phyloP scores from a whole-genome alignment of 35 echinoderm and acorn worm genomes.

The Nesometra sesokonis region DNA sequence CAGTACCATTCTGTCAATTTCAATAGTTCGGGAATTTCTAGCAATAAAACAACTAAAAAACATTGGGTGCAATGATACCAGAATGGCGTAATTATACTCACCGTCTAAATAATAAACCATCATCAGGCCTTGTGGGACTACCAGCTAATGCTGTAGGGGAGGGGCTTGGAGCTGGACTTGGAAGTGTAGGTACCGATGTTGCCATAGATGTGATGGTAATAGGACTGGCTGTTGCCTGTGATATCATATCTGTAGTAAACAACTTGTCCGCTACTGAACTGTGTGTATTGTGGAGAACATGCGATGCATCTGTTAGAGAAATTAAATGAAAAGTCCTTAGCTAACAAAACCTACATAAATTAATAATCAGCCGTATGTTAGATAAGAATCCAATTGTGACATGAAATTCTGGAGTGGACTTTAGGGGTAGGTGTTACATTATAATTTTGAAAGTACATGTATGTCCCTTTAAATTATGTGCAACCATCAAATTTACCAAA shows the following conservation, averaged over 20 bases:
- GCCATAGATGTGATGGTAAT: slow-evolving; percentile 54
- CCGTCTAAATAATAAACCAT: slow-evolving; percentile 45
- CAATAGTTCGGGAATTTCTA: no score
- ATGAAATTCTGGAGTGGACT: no score
- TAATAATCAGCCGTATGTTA: no score
- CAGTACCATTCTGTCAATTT: no score
- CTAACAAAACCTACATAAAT: no score
- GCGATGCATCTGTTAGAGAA: background rate
- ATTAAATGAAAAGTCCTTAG: background rate
- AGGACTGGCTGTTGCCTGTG: slow-evolving; percentile 35
- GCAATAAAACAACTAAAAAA: no score
- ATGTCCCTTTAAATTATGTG: no score
- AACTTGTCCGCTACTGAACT: background rate
- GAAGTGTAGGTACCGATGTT: slow-evolving; percentile 73
- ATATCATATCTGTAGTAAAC: background rate
- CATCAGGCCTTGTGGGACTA: slow-evolving; percentile 61
- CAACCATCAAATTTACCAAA: no score
- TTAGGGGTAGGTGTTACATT: no score
- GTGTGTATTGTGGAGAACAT: background rate
- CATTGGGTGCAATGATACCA: no score
- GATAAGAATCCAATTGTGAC: no score
- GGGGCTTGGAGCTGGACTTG: slow-evolving; percentile 73
- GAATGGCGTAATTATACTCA: background rate
- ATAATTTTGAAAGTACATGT: no score
- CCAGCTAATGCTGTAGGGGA: slow-evolving; percentile 40